Percentiles rank a stretch among this genome's conserved stretches.
Conservation (phyloP, 2,113 vertebrate genomes). For the Siniperca knerii region DNA sequence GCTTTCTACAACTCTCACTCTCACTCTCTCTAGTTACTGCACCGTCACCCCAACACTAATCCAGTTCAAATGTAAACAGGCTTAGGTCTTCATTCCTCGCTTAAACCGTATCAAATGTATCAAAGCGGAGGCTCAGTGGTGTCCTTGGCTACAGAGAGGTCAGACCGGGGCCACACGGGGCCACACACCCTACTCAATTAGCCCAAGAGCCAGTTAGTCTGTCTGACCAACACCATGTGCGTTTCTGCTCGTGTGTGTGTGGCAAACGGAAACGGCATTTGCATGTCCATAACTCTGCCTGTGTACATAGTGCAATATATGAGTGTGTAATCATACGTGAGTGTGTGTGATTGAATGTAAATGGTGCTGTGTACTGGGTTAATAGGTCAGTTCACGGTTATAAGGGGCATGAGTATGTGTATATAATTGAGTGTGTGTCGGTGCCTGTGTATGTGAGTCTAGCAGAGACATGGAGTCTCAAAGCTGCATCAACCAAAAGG, state of each 20-base stretch:
- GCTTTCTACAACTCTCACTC: conserved; percentile 40
- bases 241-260: conserved; percentile 53
- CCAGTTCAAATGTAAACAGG: conserved; percentile 89
- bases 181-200: conserved; percentile 87
- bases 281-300: conserved; percentile 16
- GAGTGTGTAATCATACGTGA: conserved; percentile 70
- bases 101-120: conserved; percentile 95
- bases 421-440: conserved; percentile 59
- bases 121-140: conserved; percentile 90
- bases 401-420: conserved; percentile 69
- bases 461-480: conserved; percentile 76
- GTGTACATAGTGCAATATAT: conserved; percentile 33
- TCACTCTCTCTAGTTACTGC: conserved; percentile 58
- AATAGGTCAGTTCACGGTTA: conserved; percentile 81
- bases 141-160: conserved; percentile 86
- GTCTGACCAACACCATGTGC: conserved; percentile 72
- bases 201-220: conserved; percentile 86
- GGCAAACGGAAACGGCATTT: conserved; percentile 26
- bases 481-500: conserved; percentile 71
- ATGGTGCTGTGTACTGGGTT: conserved; percentile 76
- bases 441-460: conserved; percentile 47
- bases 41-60: conserved; percentile 86
- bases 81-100: conserved; percentile 87
- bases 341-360: conserved; percentile 76
- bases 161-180: conserved; percentile 85